Conservation (phyloP, 37 sponge, comb jelly and placozoan species). For the Hexactinellida sp. region DNA sequence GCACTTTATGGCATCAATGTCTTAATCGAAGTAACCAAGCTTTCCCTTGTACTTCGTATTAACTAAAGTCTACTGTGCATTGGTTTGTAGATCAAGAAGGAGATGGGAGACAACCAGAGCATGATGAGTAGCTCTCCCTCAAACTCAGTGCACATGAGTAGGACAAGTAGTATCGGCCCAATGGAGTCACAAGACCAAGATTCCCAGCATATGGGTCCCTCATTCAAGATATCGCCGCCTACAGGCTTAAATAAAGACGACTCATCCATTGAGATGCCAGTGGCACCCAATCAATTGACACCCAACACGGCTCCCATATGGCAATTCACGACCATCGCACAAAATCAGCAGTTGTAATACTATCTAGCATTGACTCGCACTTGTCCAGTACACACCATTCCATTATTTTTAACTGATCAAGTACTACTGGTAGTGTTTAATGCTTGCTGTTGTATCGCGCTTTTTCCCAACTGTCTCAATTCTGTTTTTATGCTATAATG, state of each 20-base stretch:
- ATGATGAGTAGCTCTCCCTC: neutral
- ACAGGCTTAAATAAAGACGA: neutral
- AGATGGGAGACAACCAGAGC: neutral
- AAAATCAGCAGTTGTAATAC: neutral
- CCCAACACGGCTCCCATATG: neutral
- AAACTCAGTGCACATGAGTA: neutral
- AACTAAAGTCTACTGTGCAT: neutral
- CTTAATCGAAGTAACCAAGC: too few species aligned
- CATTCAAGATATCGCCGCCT: neutral
- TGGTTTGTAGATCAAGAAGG: neutral
- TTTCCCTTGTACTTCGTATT: neutral
- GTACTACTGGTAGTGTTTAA: neutral
- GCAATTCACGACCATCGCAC: neutral
- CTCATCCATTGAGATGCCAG: neutral
- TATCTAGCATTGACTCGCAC: neutral
- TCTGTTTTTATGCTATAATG: neutral
- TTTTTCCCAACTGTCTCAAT: too few species aligned
- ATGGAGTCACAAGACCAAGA: neutral
- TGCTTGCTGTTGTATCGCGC: neutral
- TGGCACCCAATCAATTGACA: neutral
- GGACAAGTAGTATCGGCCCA: constrained; percentile 1
- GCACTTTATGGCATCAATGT: too few species aligned
- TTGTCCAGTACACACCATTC: neutral
- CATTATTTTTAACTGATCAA: neutral
- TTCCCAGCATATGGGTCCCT: neutral